phyloP scores from a whole-genome alignment of 1,140 invertebrate species.

The Tetraneura akinire region DNA sequence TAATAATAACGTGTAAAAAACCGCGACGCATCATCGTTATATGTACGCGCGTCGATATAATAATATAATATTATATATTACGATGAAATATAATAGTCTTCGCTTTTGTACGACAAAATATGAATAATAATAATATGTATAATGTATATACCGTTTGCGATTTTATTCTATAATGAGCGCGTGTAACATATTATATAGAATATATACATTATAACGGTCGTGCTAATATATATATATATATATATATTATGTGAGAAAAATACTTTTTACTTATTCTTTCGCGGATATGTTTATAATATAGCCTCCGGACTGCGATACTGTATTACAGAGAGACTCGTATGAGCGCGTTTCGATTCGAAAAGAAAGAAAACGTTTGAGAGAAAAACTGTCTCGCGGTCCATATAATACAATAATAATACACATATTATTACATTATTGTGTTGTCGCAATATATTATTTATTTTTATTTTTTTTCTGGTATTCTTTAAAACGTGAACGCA shows the following conservation, averaged over 20 bases:
- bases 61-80: too few relatives aligned
- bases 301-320: neutral
- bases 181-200: neutral
- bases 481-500: neutral
- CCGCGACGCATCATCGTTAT: constrained; percentile 9
- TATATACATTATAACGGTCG: too few relatives aligned
- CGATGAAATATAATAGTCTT: too few relatives aligned
- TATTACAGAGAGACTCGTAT: too few relatives aligned
- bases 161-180: constrained; percentile 49
- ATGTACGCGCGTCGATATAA: neutral
- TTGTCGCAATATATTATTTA: neutral
- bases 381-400: neutral
- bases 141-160: neutral
- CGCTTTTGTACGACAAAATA: too few relatives aligned
- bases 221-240: too few relatives aligned
- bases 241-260: neutral
- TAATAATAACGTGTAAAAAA: constrained; percentile 27
- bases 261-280: neutral
- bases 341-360: neutral
- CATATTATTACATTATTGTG: neutral
- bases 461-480: neutral
- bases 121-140: neutral
- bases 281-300: neutral
- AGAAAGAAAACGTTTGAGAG: neutral
- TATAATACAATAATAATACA: too few relatives aligned